Evolutionary conservation across 2,113 vertebrate genomes (phyloP).

Genomic region (Saimiri boliviensis): DNA sequence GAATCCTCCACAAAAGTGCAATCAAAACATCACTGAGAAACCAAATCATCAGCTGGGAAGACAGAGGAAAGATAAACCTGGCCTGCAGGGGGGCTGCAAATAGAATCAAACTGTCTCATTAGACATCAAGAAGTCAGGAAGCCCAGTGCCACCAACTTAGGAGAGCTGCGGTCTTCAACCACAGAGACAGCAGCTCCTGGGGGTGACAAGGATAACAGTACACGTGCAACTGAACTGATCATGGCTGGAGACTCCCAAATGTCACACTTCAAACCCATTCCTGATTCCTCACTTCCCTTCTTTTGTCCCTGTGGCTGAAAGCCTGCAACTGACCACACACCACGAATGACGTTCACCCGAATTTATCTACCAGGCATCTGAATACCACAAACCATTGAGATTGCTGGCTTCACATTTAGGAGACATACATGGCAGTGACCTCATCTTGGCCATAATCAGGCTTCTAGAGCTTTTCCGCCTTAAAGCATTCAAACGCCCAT

Average conservation of each 20-base stretch:
- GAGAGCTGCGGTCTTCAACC: background rate
- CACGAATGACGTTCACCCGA: accelerated
- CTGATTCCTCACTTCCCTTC: background rate
- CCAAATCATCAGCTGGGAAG: background rate
- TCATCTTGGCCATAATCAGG: background rate
- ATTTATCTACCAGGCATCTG: background rate
- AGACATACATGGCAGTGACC: background rate
- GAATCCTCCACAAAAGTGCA: background rate
- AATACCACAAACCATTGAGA: background rate
- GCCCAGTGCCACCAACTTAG: background rate
- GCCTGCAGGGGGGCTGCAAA: no score
- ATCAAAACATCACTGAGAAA: background rate
- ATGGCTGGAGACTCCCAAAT: background rate
- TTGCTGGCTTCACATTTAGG: background rate
- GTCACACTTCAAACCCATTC: no score
- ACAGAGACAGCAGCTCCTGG: background rate
- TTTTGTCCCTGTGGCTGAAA: background rate
- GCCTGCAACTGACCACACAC: background rate
- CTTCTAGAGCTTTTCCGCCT: background rate
- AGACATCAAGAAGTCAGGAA: background rate
- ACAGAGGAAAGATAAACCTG: background rate
- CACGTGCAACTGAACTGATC: accelerated
- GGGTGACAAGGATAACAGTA: background rate
- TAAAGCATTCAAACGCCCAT: background rate
- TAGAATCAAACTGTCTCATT: background rate